Conservation (phyloP, 2,113 vertebrate species). For the Ceyx margarethae region DNA sequence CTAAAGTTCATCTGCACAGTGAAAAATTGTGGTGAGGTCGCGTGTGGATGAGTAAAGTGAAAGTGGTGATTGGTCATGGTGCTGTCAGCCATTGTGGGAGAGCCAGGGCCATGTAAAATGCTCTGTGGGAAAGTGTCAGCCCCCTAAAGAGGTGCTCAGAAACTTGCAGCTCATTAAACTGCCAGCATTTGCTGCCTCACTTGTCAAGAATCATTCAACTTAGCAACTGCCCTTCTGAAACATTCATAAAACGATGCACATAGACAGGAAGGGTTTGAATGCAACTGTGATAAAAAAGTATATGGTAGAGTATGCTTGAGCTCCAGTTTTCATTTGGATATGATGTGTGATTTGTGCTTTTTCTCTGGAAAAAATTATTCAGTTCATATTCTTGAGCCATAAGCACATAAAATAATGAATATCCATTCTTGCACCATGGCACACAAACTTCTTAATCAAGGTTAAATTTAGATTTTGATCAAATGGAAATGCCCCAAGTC, state of each 20-base stretch:
- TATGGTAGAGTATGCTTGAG: neutral
- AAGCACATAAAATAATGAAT: neutral
- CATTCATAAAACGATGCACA: slow-evolving; percentile 62
- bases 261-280: slow-evolving; percentile 5
- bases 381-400: neutral
- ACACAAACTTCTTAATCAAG: neutral
- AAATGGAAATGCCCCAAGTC: neutral
- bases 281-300: neutral
- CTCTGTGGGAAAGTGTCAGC: slow-evolving; percentile 86
- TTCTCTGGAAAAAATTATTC: neutral
- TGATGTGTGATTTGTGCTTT: neutral
- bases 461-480: neutral
- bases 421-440: neutral
- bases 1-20: slow-evolving; percentile 91
- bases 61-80: slow-evolving; percentile 93
- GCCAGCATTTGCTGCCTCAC: slow-evolving; percentile 84
- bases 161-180: slow-evolving; percentile 81
- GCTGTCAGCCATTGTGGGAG: slow-evolving; percentile 84
- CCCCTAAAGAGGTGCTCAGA: slow-evolving; percentile 82
- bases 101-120: slow-evolving; percentile 74
- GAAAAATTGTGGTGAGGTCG: slow-evolving; percentile 96
- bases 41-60: slow-evolving; percentile 94
- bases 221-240: slow-evolving; percentile 74
- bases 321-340: neutral
- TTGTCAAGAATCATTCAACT: slow-evolving; percentile 80